Evolutionary conservation across 2,113 vertebrate genomes (phyloP).

Genomic region (Vanacampus margaritifer): DNA sequence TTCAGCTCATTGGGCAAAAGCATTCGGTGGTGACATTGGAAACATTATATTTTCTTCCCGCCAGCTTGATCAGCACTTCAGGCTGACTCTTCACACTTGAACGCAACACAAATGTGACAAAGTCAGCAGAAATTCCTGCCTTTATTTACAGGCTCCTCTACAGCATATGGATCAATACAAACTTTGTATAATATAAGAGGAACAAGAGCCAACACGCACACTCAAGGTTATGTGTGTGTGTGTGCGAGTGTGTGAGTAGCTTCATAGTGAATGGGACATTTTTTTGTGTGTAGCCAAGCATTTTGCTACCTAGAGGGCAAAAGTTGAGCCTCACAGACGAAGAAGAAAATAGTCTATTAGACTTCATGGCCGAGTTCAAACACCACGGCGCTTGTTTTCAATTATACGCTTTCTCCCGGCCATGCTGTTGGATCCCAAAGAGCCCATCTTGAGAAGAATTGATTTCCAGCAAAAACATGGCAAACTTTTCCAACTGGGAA

Average conservation of each 20-base stretch:
- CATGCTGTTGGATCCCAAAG: conserved; percentile 8
- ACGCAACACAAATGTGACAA: conserved; percentile 49
- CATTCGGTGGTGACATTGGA: conserved; percentile 42
- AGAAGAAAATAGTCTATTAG: conserved; percentile 5
- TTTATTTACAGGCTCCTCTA: conserved; percentile 58
- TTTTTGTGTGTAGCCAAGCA: conserved; percentile 2
- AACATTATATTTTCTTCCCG: conserved; percentile 50
- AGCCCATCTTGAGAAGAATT: conserved; percentile 11
- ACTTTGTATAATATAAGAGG: conserved; percentile 44
- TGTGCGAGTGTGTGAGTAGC: neutral
- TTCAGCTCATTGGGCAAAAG: neutral
- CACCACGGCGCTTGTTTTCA: neutral
- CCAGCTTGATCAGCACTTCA: conserved; percentile 65
- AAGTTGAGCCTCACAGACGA: conserved; percentile 2
- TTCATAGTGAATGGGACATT: conserved; percentile 5
- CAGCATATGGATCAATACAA: conserved; percentile 58
- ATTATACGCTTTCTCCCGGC: neutral
- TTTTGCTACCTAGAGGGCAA: conserved; percentile 8
- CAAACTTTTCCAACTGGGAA: neutral
- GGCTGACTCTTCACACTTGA: conserved; percentile 49
- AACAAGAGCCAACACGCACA: conserved; percentile 33
- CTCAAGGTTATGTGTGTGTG: conserved; percentile 1
- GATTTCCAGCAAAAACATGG: neutral
- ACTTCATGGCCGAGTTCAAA: conserved; percentile 1
- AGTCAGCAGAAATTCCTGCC: conserved; percentile 54